phyloP scores from a whole-genome alignment of 1,140 invertebrate species.

The Drosophila lacteicornis region DNA sequence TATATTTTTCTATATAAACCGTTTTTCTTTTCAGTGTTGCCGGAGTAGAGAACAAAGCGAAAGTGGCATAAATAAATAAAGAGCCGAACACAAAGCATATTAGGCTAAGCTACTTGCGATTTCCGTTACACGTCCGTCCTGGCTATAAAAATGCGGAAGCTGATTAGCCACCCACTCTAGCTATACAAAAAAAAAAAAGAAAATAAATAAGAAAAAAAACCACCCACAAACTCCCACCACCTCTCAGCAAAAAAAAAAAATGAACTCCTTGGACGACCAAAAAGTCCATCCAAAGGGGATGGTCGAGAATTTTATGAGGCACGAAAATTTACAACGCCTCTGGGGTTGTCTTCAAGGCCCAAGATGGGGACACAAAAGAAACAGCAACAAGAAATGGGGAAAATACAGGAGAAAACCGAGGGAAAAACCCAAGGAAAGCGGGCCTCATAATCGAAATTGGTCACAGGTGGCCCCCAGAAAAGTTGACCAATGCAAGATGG shows the following conservation, averaged over 20 bases:
- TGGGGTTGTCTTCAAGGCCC: conserved; percentile 60
- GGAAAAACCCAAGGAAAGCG: conserved; percentile 21
- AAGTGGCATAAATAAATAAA: conserved; percentile 81
- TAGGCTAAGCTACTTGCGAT: conserved; percentile 83
- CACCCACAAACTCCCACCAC: background rate
- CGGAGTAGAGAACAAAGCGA: conserved; percentile 42
- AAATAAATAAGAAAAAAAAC: conserved; percentile 3
- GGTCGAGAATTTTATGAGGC: conserved; percentile 76
- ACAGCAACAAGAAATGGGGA: conserved; percentile 4
- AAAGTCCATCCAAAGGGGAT: conserved; percentile 23
- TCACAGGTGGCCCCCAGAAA: conserved; percentile 69
- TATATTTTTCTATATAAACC: too few species aligned
- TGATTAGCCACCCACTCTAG: conserved; percentile 62
- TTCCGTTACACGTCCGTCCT: conserved; percentile 75
- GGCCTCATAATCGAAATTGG: conserved; percentile 84
- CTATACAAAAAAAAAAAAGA: background rate
- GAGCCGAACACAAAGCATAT: conserved; percentile 82
- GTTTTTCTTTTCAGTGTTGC: background rate
- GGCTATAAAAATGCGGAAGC: conserved; percentile 79
- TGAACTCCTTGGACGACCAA: conserved; percentile 37
- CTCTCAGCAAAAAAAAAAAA: conserved; percentile 36
- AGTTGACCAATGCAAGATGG: conserved; percentile 55
- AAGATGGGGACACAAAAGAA: conserved; percentile 24
- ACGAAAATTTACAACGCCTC: conserved; percentile 82
- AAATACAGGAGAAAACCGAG: background rate